Evolutionary conservation across 2,797 vertebrate species (phyloP).

Genomic region (Syngnathus rostellatus): DNA sequence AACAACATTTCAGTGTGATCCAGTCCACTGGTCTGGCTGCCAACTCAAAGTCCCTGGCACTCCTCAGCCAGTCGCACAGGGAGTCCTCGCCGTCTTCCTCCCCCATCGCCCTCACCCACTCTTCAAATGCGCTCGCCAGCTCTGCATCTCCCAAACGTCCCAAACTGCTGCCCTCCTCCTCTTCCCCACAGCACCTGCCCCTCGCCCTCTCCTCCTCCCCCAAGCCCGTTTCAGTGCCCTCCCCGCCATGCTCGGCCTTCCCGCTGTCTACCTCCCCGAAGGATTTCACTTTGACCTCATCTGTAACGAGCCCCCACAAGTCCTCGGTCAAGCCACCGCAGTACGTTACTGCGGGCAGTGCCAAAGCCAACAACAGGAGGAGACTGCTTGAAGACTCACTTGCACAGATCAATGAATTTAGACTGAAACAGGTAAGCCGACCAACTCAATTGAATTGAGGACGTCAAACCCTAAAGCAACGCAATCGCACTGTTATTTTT

Average conservation of each 20-base stretch:
- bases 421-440: slow-evolving; percentile 85
- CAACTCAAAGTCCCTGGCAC: slow-evolving; percentile 83
- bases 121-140: slow-evolving; percentile 68
- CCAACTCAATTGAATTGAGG: neutral
- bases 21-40: slow-evolving; percentile 92
- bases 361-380: slow-evolving; percentile 84
- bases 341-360: slow-evolving; percentile 38
- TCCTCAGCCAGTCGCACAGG: slow-evolving; percentile 81
- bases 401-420: slow-evolving; percentile 82
- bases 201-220: slow-evolving; percentile 73
- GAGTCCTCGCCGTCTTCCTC: slow-evolving; percentile 82
- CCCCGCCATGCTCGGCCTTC: slow-evolving; percentile 79
- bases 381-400: slow-evolving; percentile 88
- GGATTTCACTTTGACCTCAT: slow-evolving; percentile 60
- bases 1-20: slow-evolving; percentile 95
- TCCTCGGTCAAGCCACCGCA: slow-evolving; percentile 46
- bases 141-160: slow-evolving; percentile 79
- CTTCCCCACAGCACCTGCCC: slow-evolving; percentile 77
- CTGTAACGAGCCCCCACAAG: slow-evolving; percentile 58
- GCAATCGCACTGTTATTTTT: neutral
- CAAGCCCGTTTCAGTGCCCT: slow-evolving; percentile 88
- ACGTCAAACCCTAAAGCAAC: neutral
- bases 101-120: slow-evolving; percentile 74
- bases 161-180: slow-evolving; percentile 67
- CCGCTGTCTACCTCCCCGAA: slow-evolving; percentile 84